Conservation (phyloP, 2,797 vertebrate genomes). For the Aldrovandia affinis region DNA sequence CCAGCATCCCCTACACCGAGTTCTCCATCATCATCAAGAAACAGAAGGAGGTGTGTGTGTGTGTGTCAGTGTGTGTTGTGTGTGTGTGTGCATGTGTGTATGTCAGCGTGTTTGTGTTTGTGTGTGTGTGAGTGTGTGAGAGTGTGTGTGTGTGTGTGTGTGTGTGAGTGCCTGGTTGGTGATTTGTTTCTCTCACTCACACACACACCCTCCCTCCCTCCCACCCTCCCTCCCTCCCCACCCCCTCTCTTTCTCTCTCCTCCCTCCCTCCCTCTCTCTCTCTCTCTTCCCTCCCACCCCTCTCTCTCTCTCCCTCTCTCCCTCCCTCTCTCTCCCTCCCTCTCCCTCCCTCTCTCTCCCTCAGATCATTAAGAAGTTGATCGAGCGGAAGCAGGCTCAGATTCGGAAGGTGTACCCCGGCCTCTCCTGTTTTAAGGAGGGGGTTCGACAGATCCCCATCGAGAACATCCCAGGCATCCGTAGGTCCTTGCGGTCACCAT, state of each 20-base stretch:
- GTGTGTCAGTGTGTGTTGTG: slow-evolving; percentile 14
- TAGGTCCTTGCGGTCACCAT: slow-evolving; percentile 67
- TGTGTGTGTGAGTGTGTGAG: background rate
- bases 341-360: slow-evolving; percentile 34
- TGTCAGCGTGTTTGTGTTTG: background rate
- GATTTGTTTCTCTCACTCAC: background rate
- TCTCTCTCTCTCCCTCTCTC: background rate
- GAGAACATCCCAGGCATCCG: slow-evolving; percentile 99
- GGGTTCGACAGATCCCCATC: slow-evolving; percentile 96
- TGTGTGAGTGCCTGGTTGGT: background rate
- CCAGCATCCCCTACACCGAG: slow-evolving; percentile 95
- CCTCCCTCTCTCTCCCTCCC: background rate
- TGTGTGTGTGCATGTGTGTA: background rate
- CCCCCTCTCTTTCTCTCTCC: too few species aligned
- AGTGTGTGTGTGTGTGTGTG: background rate
- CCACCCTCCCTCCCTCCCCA: background rate
- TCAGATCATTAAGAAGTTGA: slow-evolving; percentile 98
- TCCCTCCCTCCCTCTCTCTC: too few species aligned
- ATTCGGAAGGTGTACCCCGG: slow-evolving; percentile 98
- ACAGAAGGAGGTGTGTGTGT: slow-evolving; percentile 89
- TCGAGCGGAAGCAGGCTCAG: slow-evolving; percentile 97
- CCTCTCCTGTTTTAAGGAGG: slow-evolving; percentile 97
- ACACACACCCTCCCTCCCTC: background rate
- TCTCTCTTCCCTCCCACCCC: background rate
- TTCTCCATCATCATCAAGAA: slow-evolving; percentile 99